Evolutionary conservation across 2,113 vertebrate genomes (phyloP).

Genomic region (Barbus barbus): DNA sequence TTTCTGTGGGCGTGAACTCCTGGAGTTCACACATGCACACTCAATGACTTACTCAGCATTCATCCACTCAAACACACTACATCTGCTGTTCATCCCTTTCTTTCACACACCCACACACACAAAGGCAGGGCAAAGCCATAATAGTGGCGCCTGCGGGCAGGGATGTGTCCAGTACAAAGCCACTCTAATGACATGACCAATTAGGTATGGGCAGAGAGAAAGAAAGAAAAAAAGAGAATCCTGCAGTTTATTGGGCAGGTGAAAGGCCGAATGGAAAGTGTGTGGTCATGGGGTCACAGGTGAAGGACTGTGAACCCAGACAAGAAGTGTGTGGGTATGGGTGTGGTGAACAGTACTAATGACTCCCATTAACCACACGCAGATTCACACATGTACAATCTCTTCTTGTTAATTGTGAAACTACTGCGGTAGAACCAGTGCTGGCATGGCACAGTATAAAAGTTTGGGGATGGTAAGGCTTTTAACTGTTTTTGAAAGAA

Average conservation of each 20-base stretch:
- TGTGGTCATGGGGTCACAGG: slow-evolving; percentile 26
- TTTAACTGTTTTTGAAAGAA: not conserved
- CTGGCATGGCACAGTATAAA: not conserved
- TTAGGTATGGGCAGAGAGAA: slow-evolving; percentile 15
- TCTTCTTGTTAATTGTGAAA: not conserved
- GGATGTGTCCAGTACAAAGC: slow-evolving; percentile 45
- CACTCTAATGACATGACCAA: slow-evolving; percentile 34
- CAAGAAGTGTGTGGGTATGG: not conserved
- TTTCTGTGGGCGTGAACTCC: slow-evolving; percentile 41
- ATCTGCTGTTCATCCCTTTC: slow-evolving; percentile 27
- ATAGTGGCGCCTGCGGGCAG: slow-evolving; percentile 24
- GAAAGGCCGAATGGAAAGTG: slow-evolving; percentile 1
- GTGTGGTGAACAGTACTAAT: slow-evolving; percentile 36
- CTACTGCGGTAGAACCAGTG: not conserved
- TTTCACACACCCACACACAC: slow-evolving; percentile 33
- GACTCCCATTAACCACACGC: slow-evolving; percentile 37
- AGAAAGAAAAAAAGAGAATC: slow-evolving; percentile 10
- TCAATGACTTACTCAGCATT: slow-evolving; percentile 52
- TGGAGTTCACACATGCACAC: slow-evolving; percentile 34
- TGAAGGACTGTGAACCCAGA: slow-evolving; percentile 27
- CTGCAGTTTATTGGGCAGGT: slow-evolving; percentile 7
- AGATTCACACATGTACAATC: not conserved
- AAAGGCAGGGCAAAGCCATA: slow-evolving; percentile 33
- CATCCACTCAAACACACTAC: slow-evolving; percentile 44
- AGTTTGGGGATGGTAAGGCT: too few species aligned